A percentile compares a stretch with the other conserved stretches of the same genome.
These are phyloP conservation scores for Monopterus albus DNA, from an alignment of 2,113 vertebrate species.

Conservation along the genomic window DNA sequence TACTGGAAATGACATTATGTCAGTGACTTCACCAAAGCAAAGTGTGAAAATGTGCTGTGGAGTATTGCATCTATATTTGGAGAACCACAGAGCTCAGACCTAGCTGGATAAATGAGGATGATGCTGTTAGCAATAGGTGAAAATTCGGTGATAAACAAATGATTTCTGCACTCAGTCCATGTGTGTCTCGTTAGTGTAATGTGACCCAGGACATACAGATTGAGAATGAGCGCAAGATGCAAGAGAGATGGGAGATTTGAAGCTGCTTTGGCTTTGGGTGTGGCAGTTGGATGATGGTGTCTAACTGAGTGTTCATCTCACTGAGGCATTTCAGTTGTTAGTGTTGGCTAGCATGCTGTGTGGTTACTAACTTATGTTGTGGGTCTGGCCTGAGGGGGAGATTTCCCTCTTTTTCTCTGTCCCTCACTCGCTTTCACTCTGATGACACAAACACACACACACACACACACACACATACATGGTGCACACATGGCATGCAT, in stretches of 20 bases:
- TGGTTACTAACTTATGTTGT: slow-evolving; percentile 59
- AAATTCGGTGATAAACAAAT: slow-evolving; percentile 7
- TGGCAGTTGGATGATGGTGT: slow-evolving; percentile 51
- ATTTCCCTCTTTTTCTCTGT: slow-evolving; percentile 24
- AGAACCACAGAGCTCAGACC: slow-evolving; percentile 16
- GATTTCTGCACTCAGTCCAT: not conserved
- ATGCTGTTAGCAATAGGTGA: not conserved
- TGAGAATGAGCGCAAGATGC: not conserved
- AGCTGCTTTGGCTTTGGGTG: slow-evolving; percentile 46
- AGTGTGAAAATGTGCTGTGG: slow-evolving; percentile 21
- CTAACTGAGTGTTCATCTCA: slow-evolving; percentile 54
- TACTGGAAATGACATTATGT: slow-evolving; percentile 41
- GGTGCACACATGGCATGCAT: no score
- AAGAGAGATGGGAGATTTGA: slow-evolving; percentile 33
- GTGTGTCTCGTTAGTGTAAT: slow-evolving; percentile 33
- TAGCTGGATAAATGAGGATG: slow-evolving; percentile 23
- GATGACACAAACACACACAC: slow-evolving; percentile 16
- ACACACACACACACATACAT: slow-evolving; percentile 2
- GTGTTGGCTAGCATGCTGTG: slow-evolving; percentile 64
- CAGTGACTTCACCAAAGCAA: slow-evolving; percentile 20
- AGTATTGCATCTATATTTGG: slow-evolving; percentile 48
- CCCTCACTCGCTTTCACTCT: slow-evolving; percentile 14
- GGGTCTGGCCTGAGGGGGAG: slow-evolving; percentile 42
- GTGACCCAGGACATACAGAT: slow-evolving; percentile 32
- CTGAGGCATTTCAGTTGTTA: slow-evolving; percentile 64